Percentiles rank a stretch among this genome's conserved stretches.
Evolutionary conservation across 2,888 invertebrate genomes (phyloP).

Genomic region (Onthophagus sagittarius): DNA sequence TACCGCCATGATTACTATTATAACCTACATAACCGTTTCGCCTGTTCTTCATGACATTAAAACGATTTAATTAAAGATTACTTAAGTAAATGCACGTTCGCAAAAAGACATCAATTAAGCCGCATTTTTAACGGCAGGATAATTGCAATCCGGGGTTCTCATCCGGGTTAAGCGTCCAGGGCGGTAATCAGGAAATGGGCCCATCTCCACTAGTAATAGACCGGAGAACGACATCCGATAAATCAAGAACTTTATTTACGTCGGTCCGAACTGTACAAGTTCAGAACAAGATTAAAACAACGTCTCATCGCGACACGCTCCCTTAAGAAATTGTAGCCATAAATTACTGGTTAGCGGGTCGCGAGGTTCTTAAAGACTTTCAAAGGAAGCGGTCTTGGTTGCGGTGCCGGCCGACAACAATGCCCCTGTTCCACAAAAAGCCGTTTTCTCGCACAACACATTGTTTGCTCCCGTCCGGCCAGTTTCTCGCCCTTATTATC

Average conservation of each 20-base stretch:
- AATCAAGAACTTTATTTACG: slow-evolving; percentile 13
- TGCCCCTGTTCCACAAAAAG: slow-evolving; percentile 18
- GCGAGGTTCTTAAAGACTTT: slow-evolving; percentile 9
- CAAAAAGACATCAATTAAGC: neutral
- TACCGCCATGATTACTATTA: neutral
- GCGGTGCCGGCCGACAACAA: slow-evolving; percentile 23
- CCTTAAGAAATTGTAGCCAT: slow-evolving; percentile 9
- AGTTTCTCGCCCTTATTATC: slow-evolving; percentile 35
- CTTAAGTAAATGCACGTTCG: neutral
- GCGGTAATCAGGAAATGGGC: neutral
- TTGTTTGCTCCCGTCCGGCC: neutral
- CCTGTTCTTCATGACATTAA: neutral
- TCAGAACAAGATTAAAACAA: slow-evolving; percentile 12
- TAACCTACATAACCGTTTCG: neutral
- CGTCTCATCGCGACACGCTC: neutral
- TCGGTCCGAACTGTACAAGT: neutral
- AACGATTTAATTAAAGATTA: neutral
- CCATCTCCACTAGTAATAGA: neutral
- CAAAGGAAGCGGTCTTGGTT: slow-evolving; percentile 1
- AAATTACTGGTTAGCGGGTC: slow-evolving; percentile 12
- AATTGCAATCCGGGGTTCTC: neutral
- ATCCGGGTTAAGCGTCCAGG: neutral
- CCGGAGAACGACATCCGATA: slow-evolving; percentile 3
- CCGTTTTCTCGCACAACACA: neutral
- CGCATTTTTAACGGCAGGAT: neutral